Base-by-base conservation (phyloP, 2,113 vertebrate species). In the Mormyrus iriodes region DNA sequence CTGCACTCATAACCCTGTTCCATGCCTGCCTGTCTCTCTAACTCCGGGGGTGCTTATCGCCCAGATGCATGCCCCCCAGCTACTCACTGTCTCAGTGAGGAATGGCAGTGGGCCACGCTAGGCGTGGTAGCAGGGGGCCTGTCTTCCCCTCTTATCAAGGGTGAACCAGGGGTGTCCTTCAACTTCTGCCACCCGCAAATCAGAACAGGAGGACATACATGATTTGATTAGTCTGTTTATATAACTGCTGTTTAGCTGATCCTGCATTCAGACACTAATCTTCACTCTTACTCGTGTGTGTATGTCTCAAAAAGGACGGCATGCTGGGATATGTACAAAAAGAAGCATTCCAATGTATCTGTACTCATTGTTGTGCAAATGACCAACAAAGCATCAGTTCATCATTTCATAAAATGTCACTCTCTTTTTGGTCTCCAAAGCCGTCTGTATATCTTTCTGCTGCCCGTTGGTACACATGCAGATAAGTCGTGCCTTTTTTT, bases 141-240 rank as follows among this genome's bases (percentile, higher is more conserved):
- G 95, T 95, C 94, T 93, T 91, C 92, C 90, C 91, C 85, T 88
- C 94, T 95, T 95, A 95, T 95, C 94, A 21, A 90, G 86, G 90
- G 79, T 17, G 55, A 89, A 88, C 93, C 95, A 95, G 93, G 89
- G 92, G 91, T 91, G 90, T 92, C 93, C 91, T 91, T 91, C 90
- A 91, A 73, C 84, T 86, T 91, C 91, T 90, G 92, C 93, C 92
- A 93, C 88, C 91, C 88, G 83, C 89, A 90, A 49, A 92, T 91
- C 79, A 91, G 91, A 91, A 91, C 93, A 90, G 91, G 85, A 2
- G 51, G 19, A 51, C 4, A 24, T 27, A 17, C 7, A 7, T 7
- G 13, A 85, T 24, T 24, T 85, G 48, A 49, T 49, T 49, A 48
- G 84, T 9, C 46, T 2, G 9, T 42, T 27, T 46, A 35, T 51